These are phyloP conservation scores for Xenopus petersii DNA, from an alignment of 2,797 vertebrate species.

Conservation along the genomic window DNA sequence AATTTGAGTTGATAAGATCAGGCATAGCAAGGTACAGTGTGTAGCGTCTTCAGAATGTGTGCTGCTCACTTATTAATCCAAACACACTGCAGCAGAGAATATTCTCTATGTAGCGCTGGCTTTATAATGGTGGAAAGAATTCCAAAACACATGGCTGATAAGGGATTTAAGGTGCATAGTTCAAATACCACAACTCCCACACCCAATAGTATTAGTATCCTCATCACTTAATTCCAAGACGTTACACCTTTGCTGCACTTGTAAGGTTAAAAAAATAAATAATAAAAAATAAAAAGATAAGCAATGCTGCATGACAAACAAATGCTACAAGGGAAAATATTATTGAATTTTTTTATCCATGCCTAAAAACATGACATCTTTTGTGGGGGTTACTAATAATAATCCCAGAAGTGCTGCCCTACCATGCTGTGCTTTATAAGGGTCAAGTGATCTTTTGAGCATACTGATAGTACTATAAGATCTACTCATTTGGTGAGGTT, in stretches of 20 bases:
- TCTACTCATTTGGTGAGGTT: too few relatives aligned
- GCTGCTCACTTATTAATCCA: background rate
- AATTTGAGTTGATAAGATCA: constrained; percentile 23
- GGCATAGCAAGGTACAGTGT: constrained; percentile 5
- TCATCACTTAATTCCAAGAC: background rate
- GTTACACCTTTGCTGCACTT: background rate
- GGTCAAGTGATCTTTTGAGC: too few relatives aligned
- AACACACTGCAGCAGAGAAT: background rate
- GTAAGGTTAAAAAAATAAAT: background rate
- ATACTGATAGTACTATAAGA: too few relatives aligned
- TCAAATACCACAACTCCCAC: background rate
- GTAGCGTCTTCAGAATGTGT: constrained; percentile 7
- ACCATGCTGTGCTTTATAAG: too few relatives aligned
- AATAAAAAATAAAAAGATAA: background rate
- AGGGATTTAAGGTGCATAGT: background rate
- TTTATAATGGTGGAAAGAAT: background rate
- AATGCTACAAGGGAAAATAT: too few relatives aligned
- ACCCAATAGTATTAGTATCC: background rate
- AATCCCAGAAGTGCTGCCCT: too few relatives aligned
- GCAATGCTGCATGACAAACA: background rate
- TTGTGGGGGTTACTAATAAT: too few relatives aligned
- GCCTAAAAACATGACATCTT: too few relatives aligned
- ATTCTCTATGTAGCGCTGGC: background rate
- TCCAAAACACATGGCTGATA: background rate
- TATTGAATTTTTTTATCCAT: too few relatives aligned